These are phyloP conservation scores for Orthosia gracilis DNA, from an alignment of 2,888 invertebrate genomes.

Conservation along the genomic window DNA sequence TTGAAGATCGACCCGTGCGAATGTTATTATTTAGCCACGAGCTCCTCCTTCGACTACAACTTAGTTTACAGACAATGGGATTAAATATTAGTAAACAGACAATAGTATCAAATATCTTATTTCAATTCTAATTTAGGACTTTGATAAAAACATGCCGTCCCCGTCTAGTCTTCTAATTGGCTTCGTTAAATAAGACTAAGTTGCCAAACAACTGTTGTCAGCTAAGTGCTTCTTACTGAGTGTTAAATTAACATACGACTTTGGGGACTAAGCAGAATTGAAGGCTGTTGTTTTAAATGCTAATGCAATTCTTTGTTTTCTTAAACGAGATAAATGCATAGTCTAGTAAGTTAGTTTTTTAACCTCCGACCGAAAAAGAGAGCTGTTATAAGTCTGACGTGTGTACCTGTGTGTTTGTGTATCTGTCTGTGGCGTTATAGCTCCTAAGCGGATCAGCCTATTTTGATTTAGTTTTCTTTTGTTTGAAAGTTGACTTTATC, in stretches of 20 bases:
- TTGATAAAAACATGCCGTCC: constrained; percentile 15
- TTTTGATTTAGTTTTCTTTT: too few relatives aligned
- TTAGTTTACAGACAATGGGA: too few relatives aligned
- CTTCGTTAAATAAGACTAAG: constrained; percentile 10
- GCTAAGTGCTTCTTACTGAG: constrained; percentile 11
- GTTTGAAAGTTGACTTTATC: too few relatives aligned
- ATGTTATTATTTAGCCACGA: too few relatives aligned
- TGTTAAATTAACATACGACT: constrained; percentile 20
- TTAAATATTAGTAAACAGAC: not conserved
- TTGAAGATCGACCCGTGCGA: too few relatives aligned
- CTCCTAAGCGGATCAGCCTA: too few relatives aligned
- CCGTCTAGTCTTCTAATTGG: constrained; percentile 40
- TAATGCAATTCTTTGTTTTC: not conserved
- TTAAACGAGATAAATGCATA: constrained; percentile 4
- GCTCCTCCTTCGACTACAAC: too few relatives aligned
- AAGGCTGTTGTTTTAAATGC: constrained; percentile 12
- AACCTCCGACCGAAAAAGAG: too few relatives aligned
- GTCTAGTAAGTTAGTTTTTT: too few relatives aligned
- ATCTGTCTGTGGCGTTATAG: too few relatives aligned
- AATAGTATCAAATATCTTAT: constrained; percentile 30
- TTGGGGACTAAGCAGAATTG: not conserved
- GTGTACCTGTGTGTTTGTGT: too few relatives aligned
- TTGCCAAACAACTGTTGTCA: constrained; percentile 22
- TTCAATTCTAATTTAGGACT: constrained; percentile 26
- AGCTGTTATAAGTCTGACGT: too few relatives aligned